phyloP scores from a whole-genome alignment of 2,113 vertebrate genomes.

The Gavia stellata region DNA sequence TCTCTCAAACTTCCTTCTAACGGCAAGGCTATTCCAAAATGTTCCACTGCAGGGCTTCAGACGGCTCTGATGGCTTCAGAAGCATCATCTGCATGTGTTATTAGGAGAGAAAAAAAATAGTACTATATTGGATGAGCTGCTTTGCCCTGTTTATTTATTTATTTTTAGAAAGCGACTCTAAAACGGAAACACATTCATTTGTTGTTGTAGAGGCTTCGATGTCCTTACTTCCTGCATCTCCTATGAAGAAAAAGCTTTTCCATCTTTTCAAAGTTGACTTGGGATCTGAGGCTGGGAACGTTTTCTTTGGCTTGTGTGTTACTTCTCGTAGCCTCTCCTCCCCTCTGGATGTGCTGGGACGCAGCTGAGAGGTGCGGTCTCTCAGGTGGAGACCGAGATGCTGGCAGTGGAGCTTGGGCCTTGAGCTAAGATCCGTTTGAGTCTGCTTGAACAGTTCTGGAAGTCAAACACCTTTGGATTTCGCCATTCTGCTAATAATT shows the following conservation, averaged over 20 bases:
- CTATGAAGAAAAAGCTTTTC: neutral
- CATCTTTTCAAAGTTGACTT: neutral
- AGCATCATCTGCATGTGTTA: neutral
- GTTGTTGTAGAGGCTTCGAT: neutral
- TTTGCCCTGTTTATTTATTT: neutral
- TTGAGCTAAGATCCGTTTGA: neutral
- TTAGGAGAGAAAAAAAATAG: neutral
- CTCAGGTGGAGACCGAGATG: neutral
- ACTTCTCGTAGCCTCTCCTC: accelerated
- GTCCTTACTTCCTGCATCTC: neutral
- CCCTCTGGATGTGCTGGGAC: neutral
- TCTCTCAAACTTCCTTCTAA: neutral
- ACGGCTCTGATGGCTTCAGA: neutral
- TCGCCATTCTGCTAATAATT: neutral
- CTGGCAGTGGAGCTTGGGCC: neutral
- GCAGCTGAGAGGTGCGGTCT: neutral
- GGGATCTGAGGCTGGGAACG: neutral
- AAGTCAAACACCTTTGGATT: neutral
- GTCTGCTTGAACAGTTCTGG: neutral
- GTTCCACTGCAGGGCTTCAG: neutral
- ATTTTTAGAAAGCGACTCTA: neutral
- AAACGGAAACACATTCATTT: accelerated
- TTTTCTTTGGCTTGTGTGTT: neutral
- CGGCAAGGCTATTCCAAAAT: neutral
- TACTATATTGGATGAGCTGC: neutral